Percentiles rank a stretch among this genome's conserved stretches.
Evolutionary conservation across 2,888 invertebrate species (phyloP).

Genomic region (Ceriagrion tenellum): DNA sequence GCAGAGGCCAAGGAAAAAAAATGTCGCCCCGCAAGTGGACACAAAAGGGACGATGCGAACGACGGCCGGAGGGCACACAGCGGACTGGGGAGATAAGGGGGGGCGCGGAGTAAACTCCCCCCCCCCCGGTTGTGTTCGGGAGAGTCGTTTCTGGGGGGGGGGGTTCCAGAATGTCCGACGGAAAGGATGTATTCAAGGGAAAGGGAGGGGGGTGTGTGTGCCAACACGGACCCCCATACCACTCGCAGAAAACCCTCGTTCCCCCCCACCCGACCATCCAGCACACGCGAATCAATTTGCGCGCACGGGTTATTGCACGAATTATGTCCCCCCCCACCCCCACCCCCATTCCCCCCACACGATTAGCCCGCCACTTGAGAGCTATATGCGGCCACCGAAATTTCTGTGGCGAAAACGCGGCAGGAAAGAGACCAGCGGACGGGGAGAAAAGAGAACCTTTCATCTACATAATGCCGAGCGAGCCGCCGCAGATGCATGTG

Average conservation of each 20-base stretch:
- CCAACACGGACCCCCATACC: too few species aligned
- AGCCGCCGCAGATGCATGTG: too few species aligned
- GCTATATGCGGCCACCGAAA: background rate
- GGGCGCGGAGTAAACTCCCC: background rate
- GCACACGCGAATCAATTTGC: background rate
- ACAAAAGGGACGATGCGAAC: background rate
- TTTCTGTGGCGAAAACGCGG: background rate
- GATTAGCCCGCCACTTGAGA: background rate
- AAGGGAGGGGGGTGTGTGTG: too few species aligned
- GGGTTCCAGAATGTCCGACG: background rate
- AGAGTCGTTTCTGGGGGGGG: too few species aligned
- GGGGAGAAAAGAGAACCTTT: background rate
- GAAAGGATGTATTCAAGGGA: background rate
- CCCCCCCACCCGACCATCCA: background rate
- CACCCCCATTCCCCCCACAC: too few species aligned
- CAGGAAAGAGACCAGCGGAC: background rate
- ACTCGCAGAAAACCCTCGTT: background rate
- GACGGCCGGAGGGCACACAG: background rate
- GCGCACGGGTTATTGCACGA: constrained; percentile 8
- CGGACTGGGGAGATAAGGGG: too few species aligned
- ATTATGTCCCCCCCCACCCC: background rate
- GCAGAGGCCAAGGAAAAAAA: background rate
- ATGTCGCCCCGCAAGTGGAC: background rate
- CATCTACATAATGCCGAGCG: too few species aligned
- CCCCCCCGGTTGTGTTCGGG: background rate